Percentiles rank a stretch among this genome's conserved stretches.
Evolutionary conservation across 2,113 vertebrate species (phyloP).

Genomic region (Eupsittula cactorum): DNA sequence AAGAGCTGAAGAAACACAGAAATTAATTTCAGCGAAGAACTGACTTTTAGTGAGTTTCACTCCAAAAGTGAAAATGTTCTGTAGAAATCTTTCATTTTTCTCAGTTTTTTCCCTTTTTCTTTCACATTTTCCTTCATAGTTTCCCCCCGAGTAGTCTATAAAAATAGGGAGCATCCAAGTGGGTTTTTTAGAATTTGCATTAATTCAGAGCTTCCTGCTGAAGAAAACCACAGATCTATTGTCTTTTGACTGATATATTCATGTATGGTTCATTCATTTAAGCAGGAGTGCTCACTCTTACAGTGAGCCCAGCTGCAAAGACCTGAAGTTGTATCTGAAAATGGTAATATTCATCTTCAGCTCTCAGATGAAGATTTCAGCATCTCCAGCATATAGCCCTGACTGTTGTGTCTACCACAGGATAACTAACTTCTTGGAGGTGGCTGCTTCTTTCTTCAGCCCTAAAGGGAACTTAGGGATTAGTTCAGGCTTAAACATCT

Average conservation of each 20-base stretch:
- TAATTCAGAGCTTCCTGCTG: not conserved
- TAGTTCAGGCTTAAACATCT: not conserved
- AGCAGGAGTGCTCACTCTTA: not conserved
- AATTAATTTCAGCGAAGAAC: not conserved
- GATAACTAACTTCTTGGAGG: not conserved
- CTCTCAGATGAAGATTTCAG: not conserved
- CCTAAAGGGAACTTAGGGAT: not conserved
- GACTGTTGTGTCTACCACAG: not conserved
- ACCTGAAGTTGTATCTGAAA: not conserved
- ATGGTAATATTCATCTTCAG: not conserved
- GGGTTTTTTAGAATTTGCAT: not conserved
- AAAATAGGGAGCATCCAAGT: not conserved
- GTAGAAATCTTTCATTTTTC: not conserved
- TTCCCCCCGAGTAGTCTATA: not conserved
- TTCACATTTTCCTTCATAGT: not conserved
- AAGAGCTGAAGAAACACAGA: not conserved
- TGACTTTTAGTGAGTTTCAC: not conserved
- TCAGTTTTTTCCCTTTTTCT: fast-evolving
- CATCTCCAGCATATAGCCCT: not conserved
- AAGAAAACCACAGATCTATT: not conserved
- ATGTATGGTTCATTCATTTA: not conserved
- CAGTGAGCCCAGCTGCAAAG: not conserved
- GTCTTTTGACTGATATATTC: not conserved
- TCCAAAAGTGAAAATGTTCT: not conserved
- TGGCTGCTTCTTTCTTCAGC: not conserved